Evolutionary conservation across 2,113 vertebrate species (phyloP).

Genomic region (Emydura subglobosa): DNA sequence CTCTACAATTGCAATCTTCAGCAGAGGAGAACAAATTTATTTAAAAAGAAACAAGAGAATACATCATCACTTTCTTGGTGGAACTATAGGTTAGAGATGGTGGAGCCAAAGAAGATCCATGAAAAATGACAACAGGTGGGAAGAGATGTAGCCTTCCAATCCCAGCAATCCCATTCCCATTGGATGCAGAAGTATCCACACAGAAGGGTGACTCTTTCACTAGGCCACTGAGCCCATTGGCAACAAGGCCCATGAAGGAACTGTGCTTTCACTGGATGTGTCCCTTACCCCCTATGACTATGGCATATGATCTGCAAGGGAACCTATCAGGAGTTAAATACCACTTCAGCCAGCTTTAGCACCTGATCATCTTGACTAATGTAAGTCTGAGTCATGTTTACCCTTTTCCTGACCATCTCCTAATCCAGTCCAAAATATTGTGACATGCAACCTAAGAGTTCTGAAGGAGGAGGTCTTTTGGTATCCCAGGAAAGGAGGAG

Average conservation of each 20-base stretch:
- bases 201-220: not conserved
- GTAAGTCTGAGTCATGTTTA: accelerated
- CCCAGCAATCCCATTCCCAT: not conserved
- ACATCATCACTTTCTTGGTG: not conserved
- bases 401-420: accelerated
- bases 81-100: not conserved
- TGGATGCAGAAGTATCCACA: not conserved
- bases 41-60: not conserved
- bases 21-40: not conserved
- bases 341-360: accelerated
- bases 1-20: not conserved
- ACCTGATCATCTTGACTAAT: not conserved
- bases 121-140: not conserved
- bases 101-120: not conserved
- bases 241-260: not conserved
- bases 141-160: not conserved
- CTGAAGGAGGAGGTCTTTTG: not conserved
- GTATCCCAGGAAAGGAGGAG: not conserved
- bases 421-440: not conserved
- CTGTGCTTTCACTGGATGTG: not conserved
- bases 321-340: not conserved
- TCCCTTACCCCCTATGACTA: not conserved
- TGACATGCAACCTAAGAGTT: not conserved
- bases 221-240: not conserved
- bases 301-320: not conserved